Evolutionary conservation across 2,797 vertebrate species (phyloP).

Genomic region (Rhynchotus rufescens): DNA sequence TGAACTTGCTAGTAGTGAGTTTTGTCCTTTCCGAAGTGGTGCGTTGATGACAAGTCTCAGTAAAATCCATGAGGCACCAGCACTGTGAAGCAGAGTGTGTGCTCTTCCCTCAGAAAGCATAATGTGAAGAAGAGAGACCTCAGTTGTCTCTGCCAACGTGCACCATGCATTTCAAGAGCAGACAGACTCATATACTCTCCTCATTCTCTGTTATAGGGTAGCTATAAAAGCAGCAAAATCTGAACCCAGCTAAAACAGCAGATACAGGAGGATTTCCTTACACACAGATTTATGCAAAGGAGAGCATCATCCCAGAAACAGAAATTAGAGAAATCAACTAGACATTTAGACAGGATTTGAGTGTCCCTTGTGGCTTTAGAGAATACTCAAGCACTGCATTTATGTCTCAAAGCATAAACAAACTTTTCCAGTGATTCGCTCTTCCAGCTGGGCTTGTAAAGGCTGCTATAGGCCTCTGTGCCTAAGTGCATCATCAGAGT

Average conservation of each 20-base stretch:
- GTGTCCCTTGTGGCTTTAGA: neutral
- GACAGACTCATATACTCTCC: neutral
- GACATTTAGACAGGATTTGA: neutral
- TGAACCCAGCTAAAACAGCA: neutral
- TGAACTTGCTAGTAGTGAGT: neutral
- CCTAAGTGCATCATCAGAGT: neutral
- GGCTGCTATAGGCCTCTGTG: neutral
- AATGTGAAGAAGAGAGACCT: neutral
- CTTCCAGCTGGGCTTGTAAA: neutral
- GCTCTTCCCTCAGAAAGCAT: neutral
- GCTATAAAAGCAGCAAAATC: neutral
- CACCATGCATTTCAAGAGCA: neutral
- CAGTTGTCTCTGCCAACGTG: neutral
- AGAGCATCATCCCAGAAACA: neutral
- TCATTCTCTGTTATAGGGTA: neutral
- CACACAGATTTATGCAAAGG: fast-evolving
- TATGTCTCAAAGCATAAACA: neutral
- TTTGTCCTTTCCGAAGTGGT: neutral
- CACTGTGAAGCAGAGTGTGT: neutral
- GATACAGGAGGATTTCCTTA: neutral
- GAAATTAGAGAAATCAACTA: neutral
- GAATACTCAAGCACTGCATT: neutral
- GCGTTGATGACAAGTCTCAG: neutral
- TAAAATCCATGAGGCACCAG: neutral
- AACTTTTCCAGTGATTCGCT: fast-evolving